These are phyloP conservation scores for Arizona elegans DNA, from an alignment of 2,113 vertebrate species.

Conservation along the genomic window DNA sequence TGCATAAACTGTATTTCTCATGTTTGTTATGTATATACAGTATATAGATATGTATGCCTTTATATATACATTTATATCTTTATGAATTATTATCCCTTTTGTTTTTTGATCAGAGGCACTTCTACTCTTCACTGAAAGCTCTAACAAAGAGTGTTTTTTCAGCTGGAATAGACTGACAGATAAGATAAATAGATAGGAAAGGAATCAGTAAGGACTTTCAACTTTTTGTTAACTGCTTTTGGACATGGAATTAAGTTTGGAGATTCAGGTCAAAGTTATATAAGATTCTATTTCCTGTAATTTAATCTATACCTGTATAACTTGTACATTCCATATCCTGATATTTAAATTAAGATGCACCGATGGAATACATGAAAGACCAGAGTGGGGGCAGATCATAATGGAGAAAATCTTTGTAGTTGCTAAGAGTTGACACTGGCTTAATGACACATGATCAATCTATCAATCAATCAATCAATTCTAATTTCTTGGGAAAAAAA, in stretches of 20 bases:
- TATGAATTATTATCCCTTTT: not conserved
- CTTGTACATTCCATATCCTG: not conserved
- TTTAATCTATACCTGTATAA: not conserved
- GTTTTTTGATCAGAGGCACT: not conserved
- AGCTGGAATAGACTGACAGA: slow-evolving; percentile 13
- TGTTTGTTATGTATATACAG: not conserved
- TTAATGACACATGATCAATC: not conserved
- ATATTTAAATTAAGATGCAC: not conserved
- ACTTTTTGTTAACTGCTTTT: not conserved
- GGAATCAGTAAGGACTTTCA: slow-evolving; percentile 2
- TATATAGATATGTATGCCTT: not conserved
- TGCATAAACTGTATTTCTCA: not conserved
- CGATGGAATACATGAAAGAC: not conserved
- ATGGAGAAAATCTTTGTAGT: not conserved
- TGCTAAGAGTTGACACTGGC: not conserved
- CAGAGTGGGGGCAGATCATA: not conserved
- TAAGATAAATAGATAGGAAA: slow-evolving; percentile 17
- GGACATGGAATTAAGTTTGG: slow-evolving; percentile 25
- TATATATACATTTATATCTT: not conserved
- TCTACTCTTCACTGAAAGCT: not conserved
- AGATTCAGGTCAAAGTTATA: slow-evolving; percentile 14
- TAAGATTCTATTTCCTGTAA: not conserved
- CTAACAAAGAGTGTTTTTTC: slow-evolving; percentile 17
- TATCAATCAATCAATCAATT: not conserved
- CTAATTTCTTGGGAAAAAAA: not conserved